Evolutionary conservation across 1,140 invertebrate species (phyloP).

Genomic region (Pollicipes pollicipes): DNA sequence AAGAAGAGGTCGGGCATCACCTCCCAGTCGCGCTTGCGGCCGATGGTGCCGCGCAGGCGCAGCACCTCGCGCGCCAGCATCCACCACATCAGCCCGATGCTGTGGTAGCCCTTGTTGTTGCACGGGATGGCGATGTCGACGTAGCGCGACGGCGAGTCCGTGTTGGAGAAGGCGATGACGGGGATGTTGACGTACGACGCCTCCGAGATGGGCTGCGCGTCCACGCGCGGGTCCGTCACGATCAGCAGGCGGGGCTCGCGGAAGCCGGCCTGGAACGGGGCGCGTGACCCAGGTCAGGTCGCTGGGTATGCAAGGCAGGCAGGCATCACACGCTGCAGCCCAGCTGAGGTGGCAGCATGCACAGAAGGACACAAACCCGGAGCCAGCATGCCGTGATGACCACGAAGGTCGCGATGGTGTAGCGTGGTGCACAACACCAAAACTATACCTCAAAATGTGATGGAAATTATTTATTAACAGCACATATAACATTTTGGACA

Average conservation of each 20-base stretch:
- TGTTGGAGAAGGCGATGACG: conserved; percentile 96
- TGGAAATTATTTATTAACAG: too few relatives aligned
- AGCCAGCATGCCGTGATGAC: too few relatives aligned
- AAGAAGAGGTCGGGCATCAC: conserved; percentile 98
- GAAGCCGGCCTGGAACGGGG: conserved; percentile 93
- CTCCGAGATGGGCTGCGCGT: conserved; percentile 97
- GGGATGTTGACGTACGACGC: conserved; percentile 99
- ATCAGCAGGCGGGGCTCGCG: conserved; percentile 90
- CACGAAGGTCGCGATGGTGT: too few relatives aligned
- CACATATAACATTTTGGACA: too few relatives aligned
- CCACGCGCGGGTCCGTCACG: conserved; percentile 84
- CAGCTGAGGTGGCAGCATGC: too few relatives aligned
- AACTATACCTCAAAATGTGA: too few relatives aligned
- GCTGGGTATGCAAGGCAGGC: too few relatives aligned
- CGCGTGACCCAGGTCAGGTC: too few relatives aligned
- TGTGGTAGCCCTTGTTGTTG: conserved; percentile 93
- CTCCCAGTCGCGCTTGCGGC: conserved; percentile 85
- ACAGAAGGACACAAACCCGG: too few relatives aligned
- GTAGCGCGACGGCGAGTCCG: conserved; percentile 80
- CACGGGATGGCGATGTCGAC: conserved; percentile 98
- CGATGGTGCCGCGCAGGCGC: conserved; percentile 76
- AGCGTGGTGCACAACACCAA: too few relatives aligned
- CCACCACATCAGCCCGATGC: conserved; percentile 99
- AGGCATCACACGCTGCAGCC: too few relatives aligned
- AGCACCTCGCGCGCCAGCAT: conserved; percentile 91